phyloP scores from a whole-genome alignment of 23 tunicate species.

The Trididemnum miniatum region DNA sequence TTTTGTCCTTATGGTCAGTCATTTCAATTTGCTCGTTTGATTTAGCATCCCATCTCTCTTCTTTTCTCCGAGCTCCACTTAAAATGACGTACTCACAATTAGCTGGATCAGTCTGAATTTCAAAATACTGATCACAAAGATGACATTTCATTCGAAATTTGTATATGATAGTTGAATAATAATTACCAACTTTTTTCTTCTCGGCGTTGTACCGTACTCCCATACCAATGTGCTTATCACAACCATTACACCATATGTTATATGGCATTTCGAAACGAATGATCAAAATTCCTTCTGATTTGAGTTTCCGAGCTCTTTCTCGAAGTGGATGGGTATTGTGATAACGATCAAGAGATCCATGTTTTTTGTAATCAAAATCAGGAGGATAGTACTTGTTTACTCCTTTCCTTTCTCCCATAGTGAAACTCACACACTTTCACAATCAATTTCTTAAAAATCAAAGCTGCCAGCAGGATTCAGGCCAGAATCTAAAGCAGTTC shows the following conservation, averaged over 20 bases:
- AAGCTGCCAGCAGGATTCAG: too few species aligned
- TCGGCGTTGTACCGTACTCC: conserved; percentile 96
- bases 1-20: conserved; percentile 80
- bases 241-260: conserved; percentile 97
- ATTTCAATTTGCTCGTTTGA: conserved; percentile 92
- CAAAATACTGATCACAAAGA: conserved; percentile 83
- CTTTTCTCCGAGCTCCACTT: conserved; percentile 90
- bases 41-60: conserved; percentile 91
- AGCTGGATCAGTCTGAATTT: conserved; percentile 95
- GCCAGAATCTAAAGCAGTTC: too few species aligned
- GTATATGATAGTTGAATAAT: conserved; percentile 84
- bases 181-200: conserved; percentile 93
- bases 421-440: too few species aligned
- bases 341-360: conserved; percentile 79
- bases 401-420: conserved; percentile 82
- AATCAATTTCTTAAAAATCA: too few species aligned
- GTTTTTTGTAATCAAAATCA: conserved; percentile 88
- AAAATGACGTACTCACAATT: conserved; percentile 91
- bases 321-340: conserved; percentile 84
- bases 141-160: conserved; percentile 97
- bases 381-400: conserved; percentile 93
- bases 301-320: conserved; percentile 74
- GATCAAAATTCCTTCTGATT: conserved; percentile 54
- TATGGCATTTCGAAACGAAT: conserved; percentile 97
- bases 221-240: conserved; percentile 89